A percentile compares a stretch with the other conserved stretches of the same genome.
phyloP scores from a whole-genome alignment of 1,140 invertebrate genomes.

The Phortica variegata region DNA sequence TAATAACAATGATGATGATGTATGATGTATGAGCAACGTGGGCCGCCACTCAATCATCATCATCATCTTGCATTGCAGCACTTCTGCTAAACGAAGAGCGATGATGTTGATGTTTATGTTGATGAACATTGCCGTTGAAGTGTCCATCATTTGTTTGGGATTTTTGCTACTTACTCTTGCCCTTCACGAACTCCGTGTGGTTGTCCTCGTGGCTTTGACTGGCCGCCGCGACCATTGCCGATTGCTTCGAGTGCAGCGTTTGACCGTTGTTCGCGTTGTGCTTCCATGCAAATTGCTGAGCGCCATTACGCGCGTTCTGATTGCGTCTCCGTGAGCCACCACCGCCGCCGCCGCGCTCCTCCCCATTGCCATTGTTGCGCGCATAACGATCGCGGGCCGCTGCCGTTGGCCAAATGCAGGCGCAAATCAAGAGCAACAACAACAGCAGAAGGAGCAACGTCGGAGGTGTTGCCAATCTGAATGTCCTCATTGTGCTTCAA shows the following conservation, averaged over 20 bases:
- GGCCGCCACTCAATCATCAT: conserved; percentile 51
- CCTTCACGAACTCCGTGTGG: conserved; percentile 52
- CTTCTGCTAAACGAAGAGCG: conserved; percentile 19
- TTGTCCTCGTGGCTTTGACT: conserved; percentile 29
- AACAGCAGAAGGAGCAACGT: conserved; percentile 22
- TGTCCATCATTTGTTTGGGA: not conserved
- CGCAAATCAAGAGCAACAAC: conserved; percentile 27
- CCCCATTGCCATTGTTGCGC: conserved; percentile 18
- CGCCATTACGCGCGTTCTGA: conserved; percentile 18
- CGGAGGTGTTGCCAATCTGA: conserved; percentile 3
- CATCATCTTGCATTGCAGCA: conserved; percentile 24
- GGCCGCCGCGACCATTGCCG: not conserved
- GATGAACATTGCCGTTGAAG: not conserved
- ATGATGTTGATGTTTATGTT: conserved; percentile 9
- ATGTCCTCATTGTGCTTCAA: conserved; percentile 12
- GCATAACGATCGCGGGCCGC: conserved; percentile 34
- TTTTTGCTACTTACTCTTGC: conserved; percentile 56
- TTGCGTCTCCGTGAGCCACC: conserved; percentile 17
- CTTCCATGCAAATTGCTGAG: not conserved
- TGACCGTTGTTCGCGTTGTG: conserved; percentile 1
- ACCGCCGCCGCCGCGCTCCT: conserved; percentile 1
- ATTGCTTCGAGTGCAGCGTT: conserved; percentile 1
- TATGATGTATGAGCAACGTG: conserved; percentile 44
- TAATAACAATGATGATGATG: not conserved
- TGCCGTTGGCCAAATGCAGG: conserved; percentile 34